Conservation (phyloP, 1,140 invertebrate species). For the Colletes latitarsis region DNA sequence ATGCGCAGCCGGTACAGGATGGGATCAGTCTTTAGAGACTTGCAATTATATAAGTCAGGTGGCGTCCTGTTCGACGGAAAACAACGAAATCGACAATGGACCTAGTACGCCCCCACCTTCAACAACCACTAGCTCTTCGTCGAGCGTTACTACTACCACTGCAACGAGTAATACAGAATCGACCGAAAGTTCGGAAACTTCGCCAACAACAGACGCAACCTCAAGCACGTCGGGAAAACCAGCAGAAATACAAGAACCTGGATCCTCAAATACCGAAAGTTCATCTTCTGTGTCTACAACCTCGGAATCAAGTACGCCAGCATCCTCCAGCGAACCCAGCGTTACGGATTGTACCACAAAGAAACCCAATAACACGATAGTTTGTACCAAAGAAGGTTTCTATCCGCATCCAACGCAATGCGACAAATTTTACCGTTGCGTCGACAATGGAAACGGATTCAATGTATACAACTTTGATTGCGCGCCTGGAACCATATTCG, state of each 20-base stretch:
- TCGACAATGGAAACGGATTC: conserved; percentile 84
- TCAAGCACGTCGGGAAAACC: conserved; percentile 14
- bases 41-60: conserved; percentile 74
- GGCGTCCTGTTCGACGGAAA: conserved; percentile 61
- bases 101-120: background rate
- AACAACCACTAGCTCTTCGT: background rate
- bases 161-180: background rate
- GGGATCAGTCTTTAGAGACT: conserved; percentile 75
- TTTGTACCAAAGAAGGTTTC: conserved; percentile 83
- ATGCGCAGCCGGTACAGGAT: conserved; percentile 75
- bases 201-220: conserved; percentile 7
- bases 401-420: conserved; percentile 85
- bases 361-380: conserved; percentile 66
- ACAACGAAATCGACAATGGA: conserved; percentile 57
- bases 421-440: conserved; percentile 88
- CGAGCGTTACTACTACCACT: background rate
- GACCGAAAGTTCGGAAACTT: background rate
- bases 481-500: conserved; percentile 82
- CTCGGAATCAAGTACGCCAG: conserved; percentile 27
- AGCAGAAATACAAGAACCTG: conserved; percentile 36
- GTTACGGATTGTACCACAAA: conserved; percentile 51
- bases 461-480: conserved; percentile 82
- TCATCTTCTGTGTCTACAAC: conserved; percentile 7
- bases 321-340: conserved; percentile 36
- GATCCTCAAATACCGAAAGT: conserved; percentile 4